phyloP scores from a whole-genome alignment of 2,113 vertebrate genomes.

The Pholis gunnellus region DNA sequence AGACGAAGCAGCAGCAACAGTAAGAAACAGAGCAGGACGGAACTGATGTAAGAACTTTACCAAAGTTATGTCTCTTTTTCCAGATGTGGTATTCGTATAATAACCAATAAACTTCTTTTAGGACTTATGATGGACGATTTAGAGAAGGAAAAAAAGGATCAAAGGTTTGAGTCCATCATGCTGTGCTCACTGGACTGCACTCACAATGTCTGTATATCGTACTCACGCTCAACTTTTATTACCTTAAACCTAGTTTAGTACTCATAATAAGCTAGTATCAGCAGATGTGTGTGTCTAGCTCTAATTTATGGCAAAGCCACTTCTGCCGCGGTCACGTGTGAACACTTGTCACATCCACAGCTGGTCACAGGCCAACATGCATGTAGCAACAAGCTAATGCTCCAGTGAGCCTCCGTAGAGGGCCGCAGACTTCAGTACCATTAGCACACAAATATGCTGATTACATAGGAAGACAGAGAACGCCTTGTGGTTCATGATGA shows the following conservation, averaged over 20 bases:
- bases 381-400: not conserved
- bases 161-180: too few species aligned
- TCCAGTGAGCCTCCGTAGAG: not conserved
- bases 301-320: not conserved
- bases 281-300: not conserved
- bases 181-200: too few species aligned
- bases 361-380: not conserved
- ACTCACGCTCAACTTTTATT: too few species aligned
- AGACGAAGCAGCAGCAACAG: not conserved
- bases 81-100: not conserved
- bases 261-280: not conserved
- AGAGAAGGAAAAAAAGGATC: not conserved
- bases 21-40: not conserved
- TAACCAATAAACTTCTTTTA: not conserved
- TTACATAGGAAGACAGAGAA: conserved; percentile 1
- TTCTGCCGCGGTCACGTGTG: too few species aligned
- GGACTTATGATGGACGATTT: not conserved
- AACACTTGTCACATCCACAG: not conserved
- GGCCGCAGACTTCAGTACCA: not conserved
- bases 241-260: too few species aligned
- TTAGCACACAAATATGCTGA: not conserved
- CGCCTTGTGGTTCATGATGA: not conserved
- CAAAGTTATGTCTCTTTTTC: not conserved
- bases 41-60: not conserved
- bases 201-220: too few species aligned